Evolutionary conservation across 2,888 invertebrate genomes (phyloP), one percentile per base, ranked within the genome.

Genomic region (Sphecodes monilicornis): DNA sequence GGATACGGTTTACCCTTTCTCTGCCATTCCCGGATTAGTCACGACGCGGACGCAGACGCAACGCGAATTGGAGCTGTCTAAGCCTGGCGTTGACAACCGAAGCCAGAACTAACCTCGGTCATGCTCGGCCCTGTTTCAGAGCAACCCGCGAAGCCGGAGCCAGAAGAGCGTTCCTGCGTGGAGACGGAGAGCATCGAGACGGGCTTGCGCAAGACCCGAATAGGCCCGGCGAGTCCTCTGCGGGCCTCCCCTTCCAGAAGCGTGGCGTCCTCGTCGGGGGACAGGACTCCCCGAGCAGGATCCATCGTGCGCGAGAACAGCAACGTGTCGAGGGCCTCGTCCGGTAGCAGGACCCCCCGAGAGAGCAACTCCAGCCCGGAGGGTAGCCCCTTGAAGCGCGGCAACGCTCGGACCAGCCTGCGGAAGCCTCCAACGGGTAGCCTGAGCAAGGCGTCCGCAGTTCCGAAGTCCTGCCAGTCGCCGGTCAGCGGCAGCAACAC

Each of bases 121-220:
- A 22, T 2, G 5, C 22, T 10, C 8, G 50, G 22, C 3, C 11
- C 41, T 87, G 80, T 93, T 92, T 0, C 91, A 93, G 93, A 93
- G 90, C 93, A 93, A 93, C 92, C 93, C 71, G 74, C 77, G 6
- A 93, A 90, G 84, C 54, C 84, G 18, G 93, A 93, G 50, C 87
- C 72, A 16, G 90, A 90, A n/a, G 93, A 91, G 73, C 91, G 93
- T 80, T 93, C 93, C 43, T 93, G 93, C 87, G 94, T 94, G 60
- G 94, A 94, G 68, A 94, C 94, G 1, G 94, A 94, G 1, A 94
- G 97, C 91, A 96, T 96, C 89, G 96, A 96, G 91, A 96, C 97
- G 2, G 97, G 97, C 6, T 95, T 97, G 3, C 96, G 97, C 32
- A 97, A 97, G 94, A 97, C 97, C 0, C 96, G 92, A 64, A 86